Percentiles rank a stretch among this genome's conserved stretches.
Conservation (phyloP, 2,797 vertebrate species). For the Enteromius viviparus region DNA sequence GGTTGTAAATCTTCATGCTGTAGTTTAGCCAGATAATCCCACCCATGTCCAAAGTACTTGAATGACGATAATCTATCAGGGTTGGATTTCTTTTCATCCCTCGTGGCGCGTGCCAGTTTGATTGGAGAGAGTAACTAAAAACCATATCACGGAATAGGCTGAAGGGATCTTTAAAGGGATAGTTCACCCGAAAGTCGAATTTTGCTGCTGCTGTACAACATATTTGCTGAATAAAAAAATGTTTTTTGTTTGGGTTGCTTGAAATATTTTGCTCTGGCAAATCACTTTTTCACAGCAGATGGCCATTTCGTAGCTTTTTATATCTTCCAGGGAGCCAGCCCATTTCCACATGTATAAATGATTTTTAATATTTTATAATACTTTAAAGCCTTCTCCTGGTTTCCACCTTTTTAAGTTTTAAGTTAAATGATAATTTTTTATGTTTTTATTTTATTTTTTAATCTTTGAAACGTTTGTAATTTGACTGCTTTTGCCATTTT, state of each 20-base stretch:
- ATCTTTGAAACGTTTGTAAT: too few species aligned
- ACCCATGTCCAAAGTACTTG: constrained; percentile 28
- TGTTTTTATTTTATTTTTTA: too few species aligned
- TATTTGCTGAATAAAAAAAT: background rate
- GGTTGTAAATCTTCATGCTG: constrained; percentile 17
- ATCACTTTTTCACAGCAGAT: background rate
- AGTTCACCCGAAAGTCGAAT: background rate
- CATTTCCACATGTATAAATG: too few species aligned
- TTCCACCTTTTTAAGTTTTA: too few species aligned
- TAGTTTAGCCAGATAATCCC: constrained; percentile 47
- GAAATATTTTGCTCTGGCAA: background rate
- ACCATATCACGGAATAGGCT: background rate
- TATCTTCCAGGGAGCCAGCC: too few species aligned
- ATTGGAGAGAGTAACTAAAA: constrained; percentile 10
- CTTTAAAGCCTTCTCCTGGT: too few species aligned
- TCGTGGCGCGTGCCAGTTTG: background rate
- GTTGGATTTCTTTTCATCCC: constrained; percentile 32
- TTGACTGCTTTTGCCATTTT: too few species aligned
- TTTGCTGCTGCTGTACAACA: background rate
- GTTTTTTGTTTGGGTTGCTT: too few species aligned
- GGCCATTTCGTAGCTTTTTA: background rate
- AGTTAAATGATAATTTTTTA: too few species aligned
- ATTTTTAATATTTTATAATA: too few species aligned
- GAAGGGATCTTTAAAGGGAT: background rate
- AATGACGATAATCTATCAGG: constrained; percentile 34